Conservation (phyloP, 1,140 invertebrate genomes). For the Ceratoteleas bidentatus region DNA sequence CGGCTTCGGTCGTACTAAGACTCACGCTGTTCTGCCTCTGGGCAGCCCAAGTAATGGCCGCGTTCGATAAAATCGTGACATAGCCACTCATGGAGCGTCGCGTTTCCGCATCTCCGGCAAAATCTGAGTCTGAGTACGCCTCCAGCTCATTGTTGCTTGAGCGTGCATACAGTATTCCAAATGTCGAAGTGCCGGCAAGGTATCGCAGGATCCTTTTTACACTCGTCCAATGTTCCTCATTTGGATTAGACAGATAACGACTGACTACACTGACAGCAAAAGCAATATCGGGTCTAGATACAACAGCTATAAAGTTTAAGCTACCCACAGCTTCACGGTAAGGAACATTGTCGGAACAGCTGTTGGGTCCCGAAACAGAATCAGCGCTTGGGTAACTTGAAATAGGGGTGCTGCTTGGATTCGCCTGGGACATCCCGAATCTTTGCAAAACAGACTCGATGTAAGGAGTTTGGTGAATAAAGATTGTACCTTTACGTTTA, state of each 20-base stretch:
- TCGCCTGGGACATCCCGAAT: constrained; percentile 69
- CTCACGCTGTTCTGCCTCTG: constrained; percentile 78
- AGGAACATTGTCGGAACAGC: constrained; percentile 40
- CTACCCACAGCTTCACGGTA: constrained; percentile 72
- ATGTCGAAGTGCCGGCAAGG: constrained; percentile 49
- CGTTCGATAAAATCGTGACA: constrained; percentile 69
- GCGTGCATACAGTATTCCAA: constrained; percentile 20
- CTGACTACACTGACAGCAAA: constrained; percentile 67
- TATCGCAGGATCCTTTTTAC: constrained; percentile 69
- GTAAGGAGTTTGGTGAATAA: constrained; percentile 66
- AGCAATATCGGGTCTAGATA: constrained; percentile 75
- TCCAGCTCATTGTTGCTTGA: neutral
- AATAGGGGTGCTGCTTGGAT: constrained; percentile 61
- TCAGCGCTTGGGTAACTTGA: constrained; percentile 1
- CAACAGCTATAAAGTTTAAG: constrained; percentile 71
- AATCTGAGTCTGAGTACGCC: constrained; percentile 76
- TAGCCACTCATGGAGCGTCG: constrained; percentile 73
- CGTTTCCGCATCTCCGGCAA: constrained; percentile 69
- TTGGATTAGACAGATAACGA: constrained; percentile 56
- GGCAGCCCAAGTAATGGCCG: constrained; percentile 74
- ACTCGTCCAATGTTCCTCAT: constrained; percentile 62
- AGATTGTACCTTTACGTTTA: constrained; percentile 37
- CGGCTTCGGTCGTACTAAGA: constrained; percentile 79
- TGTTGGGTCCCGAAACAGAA: neutral
- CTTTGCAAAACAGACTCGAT: constrained; percentile 63